These are phyloP conservation scores for Cuniculus paca DNA, from an alignment of 2,797 vertebrate genomes.

Conservation along the genomic window DNA sequence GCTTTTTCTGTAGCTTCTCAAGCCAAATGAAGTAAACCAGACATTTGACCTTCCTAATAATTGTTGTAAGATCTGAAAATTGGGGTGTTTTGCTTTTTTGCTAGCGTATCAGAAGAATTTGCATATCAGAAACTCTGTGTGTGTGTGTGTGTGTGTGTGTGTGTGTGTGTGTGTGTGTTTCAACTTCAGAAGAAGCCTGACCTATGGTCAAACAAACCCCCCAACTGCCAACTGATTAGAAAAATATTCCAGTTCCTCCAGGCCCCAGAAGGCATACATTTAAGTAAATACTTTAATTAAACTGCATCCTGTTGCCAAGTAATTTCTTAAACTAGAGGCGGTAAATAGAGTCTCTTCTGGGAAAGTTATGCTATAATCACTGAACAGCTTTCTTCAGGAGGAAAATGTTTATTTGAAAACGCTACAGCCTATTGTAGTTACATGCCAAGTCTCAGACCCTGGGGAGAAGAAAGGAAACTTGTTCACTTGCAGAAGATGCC, in stretches of 20 bases:
- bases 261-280: slow-evolving; percentile 43
- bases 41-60: not conserved
- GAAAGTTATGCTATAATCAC: slow-evolving; percentile 22
- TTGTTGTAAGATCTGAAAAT: not conserved
- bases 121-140: not conserved
- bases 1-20: not conserved
- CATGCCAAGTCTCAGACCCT: not conserved
- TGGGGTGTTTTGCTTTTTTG: not conserved
- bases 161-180: not conserved
- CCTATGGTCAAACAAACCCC: not conserved
- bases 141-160: not conserved
- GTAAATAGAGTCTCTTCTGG: slow-evolving; percentile 65
- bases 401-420: slow-evolving; percentile 58
- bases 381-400: not conserved
- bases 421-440: not conserved
- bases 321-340: slow-evolving; percentile 56
- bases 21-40: not conserved
- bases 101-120: not conserved
- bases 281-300: slow-evolving; percentile 80
- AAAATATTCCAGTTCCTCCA: slow-evolving; percentile 43
- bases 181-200: not conserved
- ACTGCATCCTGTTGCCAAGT: slow-evolving; percentile 69
- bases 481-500: not conserved
- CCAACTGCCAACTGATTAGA: slow-evolving; percentile 36
- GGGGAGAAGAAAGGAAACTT: not conserved